Evolutionary conservation across 2,797 vertebrate species (phyloP).

Genomic region (Paratrypauchen microcephalus): DNA sequence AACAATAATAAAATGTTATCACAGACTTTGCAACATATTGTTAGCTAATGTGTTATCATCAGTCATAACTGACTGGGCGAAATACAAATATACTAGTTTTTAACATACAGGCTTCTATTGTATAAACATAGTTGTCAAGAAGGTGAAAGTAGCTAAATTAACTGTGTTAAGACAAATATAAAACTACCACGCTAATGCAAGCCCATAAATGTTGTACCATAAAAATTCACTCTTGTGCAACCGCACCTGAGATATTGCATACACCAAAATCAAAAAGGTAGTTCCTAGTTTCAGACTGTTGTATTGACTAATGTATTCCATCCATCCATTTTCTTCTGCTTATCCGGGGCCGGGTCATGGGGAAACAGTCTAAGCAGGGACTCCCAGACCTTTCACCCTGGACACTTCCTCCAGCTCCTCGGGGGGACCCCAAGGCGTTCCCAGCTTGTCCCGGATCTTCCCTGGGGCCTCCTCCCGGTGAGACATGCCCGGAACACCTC

Average conservation of each 20-base stretch:
- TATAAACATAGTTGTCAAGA: neutral
- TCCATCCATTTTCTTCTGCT: too few relatives aligned
- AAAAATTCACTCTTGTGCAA: neutral
- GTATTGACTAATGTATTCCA: neutral
- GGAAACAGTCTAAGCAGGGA: too few relatives aligned
- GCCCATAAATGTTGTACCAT: neutral
- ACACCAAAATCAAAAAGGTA: neutral
- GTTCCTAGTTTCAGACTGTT: neutral
- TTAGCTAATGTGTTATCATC: neutral
- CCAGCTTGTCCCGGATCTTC: too few relatives aligned
- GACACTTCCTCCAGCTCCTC: too few relatives aligned
- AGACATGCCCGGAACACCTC: too few relatives aligned
- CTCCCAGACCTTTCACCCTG: too few relatives aligned
- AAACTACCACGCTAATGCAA: neutral
- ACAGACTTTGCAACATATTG: conserved; percentile 49
- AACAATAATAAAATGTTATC: conserved; percentile 67
- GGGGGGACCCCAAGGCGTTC: too few relatives aligned
- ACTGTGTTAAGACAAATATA: neutral
- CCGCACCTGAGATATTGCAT: neutral
- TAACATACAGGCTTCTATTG: neutral
- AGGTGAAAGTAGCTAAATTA: neutral
- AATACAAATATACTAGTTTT: conserved; percentile 1
- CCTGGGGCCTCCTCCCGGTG: too few relatives aligned
- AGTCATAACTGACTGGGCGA: neutral
- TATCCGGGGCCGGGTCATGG: too few relatives aligned